Evolutionary conservation across 53 echinoderm and acorn worm species (phyloP).

Genomic region (Paracentrotus lividus): DNA sequence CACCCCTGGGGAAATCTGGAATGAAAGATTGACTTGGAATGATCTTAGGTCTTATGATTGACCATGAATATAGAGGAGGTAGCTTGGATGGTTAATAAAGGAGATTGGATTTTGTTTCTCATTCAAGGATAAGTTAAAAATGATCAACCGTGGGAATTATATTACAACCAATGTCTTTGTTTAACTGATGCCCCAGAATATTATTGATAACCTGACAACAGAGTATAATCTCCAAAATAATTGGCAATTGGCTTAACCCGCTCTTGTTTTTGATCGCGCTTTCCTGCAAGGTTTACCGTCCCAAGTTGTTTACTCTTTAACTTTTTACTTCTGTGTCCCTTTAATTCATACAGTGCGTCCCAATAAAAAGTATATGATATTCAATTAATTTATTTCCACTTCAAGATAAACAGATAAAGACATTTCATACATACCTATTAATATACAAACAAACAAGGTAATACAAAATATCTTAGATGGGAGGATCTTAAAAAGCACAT

Average conservation of each 20-base stretch:
- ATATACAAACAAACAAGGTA: too few relatives aligned
- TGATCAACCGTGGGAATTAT: constrained; percentile 13
- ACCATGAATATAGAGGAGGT: constrained; percentile 53
- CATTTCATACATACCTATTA: too few relatives aligned
- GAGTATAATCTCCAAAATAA: neutral
- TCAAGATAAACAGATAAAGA: too few relatives aligned
- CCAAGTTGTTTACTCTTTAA: neutral
- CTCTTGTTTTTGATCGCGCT: neutral
- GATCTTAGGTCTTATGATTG: neutral
- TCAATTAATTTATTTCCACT: too few relatives aligned
- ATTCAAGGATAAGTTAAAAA: constrained; percentile 1
- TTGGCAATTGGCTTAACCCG: neutral
- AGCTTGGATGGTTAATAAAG: constrained; percentile 16
- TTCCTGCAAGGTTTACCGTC: neutral
- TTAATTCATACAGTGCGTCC: too few relatives aligned
- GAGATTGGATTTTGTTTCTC: neutral
- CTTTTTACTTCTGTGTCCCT: too few relatives aligned
- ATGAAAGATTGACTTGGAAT: neutral
- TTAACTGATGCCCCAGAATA: neutral
- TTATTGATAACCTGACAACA: constrained; percentile 20
- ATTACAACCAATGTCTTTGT: constrained; percentile 1
- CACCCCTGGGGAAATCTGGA: neutral
- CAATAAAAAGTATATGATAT: too few relatives aligned
- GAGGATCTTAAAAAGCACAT: too few relatives aligned
- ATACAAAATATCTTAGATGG: too few relatives aligned